These are phyloP conservation scores for Psittacula derbiana DNA, from an alignment of 2,797 vertebrate species.

Conservation along the genomic window DNA sequence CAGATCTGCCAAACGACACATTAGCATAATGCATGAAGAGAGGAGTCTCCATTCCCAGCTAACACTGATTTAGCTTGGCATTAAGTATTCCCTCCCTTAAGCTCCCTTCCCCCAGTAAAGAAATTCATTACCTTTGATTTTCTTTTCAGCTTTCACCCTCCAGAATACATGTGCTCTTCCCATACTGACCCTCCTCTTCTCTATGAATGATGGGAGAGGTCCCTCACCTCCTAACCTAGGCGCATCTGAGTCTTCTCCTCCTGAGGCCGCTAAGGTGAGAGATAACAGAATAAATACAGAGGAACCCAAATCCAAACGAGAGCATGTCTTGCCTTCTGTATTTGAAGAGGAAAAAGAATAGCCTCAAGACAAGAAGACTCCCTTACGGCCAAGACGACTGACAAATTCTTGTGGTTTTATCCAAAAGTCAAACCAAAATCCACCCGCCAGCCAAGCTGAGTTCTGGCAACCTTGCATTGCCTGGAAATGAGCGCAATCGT, in stretches of 20 bases:
- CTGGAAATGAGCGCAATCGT: slow-evolving; percentile 84
- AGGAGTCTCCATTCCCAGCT: slow-evolving; percentile 61
- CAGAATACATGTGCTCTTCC: not conserved
- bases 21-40: slow-evolving; percentile 59
- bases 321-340: slow-evolving; percentile 59
- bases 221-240: not conserved
- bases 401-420: slow-evolving; percentile 85
- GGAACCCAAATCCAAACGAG: not conserved
- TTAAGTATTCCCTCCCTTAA: not conserved
- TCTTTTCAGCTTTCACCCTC: not conserved
- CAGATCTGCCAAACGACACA: slow-evolving; percentile 72
- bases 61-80: slow-evolving; percentile 66
- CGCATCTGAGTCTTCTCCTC: not conserved
- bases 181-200: not conserved
- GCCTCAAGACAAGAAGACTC: slow-evolving; percentile 74
- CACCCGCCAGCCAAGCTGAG: slow-evolving; percentile 70
- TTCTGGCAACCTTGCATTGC: slow-evolving; percentile 74
- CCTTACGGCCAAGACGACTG: slow-evolving; percentile 75
- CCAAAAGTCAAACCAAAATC: slow-evolving; percentile 81
- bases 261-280: not conserved
- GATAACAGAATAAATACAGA: not conserved
- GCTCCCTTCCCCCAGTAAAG: not conserved
- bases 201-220: not conserved
- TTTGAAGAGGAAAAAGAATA: slow-evolving; percentile 70
- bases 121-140: slow-evolving; percentile 12